phyloP scores from a whole-genome alignment of 2,797 vertebrate species.

The Rhodeus uyekii region DNA sequence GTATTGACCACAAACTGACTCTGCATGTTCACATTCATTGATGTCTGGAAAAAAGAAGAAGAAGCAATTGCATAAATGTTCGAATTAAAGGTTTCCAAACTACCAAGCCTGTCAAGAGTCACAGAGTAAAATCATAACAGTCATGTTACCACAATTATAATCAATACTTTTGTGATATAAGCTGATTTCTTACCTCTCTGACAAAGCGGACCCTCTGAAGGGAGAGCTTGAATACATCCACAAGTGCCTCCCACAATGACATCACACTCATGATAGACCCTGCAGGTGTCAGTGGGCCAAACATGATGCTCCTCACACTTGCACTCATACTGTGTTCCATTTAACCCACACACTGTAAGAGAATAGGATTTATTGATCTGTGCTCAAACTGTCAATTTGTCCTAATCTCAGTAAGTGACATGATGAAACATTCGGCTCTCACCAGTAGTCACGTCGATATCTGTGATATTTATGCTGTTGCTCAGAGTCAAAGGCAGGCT shows the following conservation, averaged over 20 bases:
- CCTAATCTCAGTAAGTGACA: no score
- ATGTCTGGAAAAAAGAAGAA: neutral
- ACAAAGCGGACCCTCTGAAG: conserved; percentile 57
- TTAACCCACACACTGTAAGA: conserved; percentile 32
- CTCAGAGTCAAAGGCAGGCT: neutral
- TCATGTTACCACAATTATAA: no score
- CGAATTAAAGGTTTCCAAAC: neutral
- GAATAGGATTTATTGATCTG: no score
- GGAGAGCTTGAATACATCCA: conserved; percentile 64
- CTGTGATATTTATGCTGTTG: conserved; percentile 36
- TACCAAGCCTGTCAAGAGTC: no score
- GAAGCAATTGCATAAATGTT: neutral
- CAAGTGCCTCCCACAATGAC: conserved; percentile 58
- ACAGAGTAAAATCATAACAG: neutral
- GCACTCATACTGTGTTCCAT: conserved; percentile 33
- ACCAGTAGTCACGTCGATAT: conserved; percentile 58
- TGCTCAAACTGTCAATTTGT: no score
- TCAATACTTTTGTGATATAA: no score
- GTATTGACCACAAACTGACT: conserved; percentile 31
- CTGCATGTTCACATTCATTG: conserved; percentile 21
- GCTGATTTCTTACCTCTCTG: conserved; percentile 11
- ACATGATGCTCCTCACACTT: conserved; percentile 45
- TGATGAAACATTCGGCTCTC: conserved; percentile 21
- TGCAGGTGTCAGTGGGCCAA: conserved; percentile 46
- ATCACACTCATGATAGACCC: conserved; percentile 55